Conservation (phyloP, 2,797 vertebrate genomes). For the Notolepis coatsorum region DNA sequence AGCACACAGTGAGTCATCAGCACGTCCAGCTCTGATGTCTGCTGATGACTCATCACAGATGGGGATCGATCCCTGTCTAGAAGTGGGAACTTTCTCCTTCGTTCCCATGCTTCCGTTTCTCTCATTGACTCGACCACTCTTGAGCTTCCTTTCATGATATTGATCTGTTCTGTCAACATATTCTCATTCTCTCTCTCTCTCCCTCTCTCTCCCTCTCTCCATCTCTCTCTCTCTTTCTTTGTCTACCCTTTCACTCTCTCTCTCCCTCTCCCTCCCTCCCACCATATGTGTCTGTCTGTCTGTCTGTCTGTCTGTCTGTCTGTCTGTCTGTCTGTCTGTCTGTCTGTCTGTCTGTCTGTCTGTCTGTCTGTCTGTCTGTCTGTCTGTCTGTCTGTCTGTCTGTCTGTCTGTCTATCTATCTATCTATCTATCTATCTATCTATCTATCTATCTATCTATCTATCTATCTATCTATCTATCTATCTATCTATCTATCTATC, state of each 20-base stretch:
- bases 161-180: not conserved
- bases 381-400: not conserved
- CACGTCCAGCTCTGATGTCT: too few species aligned
- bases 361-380: not conserved
- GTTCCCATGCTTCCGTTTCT: not conserved
- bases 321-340: not conserved
- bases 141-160: not conserved
- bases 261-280: not conserved
- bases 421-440: not conserved
- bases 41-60: not conserved
- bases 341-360: not conserved
- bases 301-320: not conserved
- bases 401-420: too few species aligned
- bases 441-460: not conserved
- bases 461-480: not conserved
- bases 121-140: not conserved
- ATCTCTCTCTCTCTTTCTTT: not conserved
- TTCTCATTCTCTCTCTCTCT: not conserved
- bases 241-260: not conserved
- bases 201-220: not conserved
- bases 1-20: not conserved
- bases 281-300: slow-evolving; percentile 19
- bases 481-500: not conserved
- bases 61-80: not conserved
- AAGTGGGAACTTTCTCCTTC: not conserved